Percentiles rank a stretch among this genome's conserved stretches.
Conservation (phyloP, 2,888 invertebrate genomes). For the Acrobasis repandana region DNA sequence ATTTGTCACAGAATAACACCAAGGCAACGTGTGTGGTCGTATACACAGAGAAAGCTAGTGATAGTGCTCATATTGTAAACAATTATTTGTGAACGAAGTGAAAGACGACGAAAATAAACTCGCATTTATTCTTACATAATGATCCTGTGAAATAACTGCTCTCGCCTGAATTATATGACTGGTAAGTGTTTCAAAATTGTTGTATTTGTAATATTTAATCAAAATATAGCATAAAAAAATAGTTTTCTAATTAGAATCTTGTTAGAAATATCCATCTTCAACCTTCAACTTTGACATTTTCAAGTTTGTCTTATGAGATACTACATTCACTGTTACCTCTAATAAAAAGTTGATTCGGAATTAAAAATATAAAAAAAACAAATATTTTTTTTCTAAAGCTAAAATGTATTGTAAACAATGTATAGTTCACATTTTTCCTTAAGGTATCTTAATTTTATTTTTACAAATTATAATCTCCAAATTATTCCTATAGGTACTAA, state of each 20-base stretch:
- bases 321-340: too few relatives aligned
- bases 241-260: constrained; percentile 26
- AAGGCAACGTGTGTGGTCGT: background rate
- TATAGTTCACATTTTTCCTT: too few relatives aligned
- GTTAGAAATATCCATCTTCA: constrained; percentile 23
- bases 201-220: background rate
- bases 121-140: constrained; percentile 35
- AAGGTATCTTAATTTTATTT: too few relatives aligned
- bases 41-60: background rate
- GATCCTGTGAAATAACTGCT: constrained; percentile 33
- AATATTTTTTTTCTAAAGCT: too few relatives aligned
- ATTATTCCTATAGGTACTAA: too few relatives aligned
- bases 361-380: too few relatives aligned
- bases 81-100: constrained; percentile 6
- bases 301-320: background rate
- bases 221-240: background rate
- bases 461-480: too few relatives aligned
- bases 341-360: too few relatives aligned
- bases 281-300: constrained; percentile 2
- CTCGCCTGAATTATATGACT: constrained; percentile 50
- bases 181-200: constrained; percentile 46
- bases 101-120: constrained; percentile 13
- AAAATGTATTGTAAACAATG: too few relatives aligned
- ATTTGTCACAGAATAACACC: background rate
- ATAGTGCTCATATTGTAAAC: background rate